Conservation (phyloP, 2,113 vertebrate genomes). For the Thunnus maccoyii region DNA sequence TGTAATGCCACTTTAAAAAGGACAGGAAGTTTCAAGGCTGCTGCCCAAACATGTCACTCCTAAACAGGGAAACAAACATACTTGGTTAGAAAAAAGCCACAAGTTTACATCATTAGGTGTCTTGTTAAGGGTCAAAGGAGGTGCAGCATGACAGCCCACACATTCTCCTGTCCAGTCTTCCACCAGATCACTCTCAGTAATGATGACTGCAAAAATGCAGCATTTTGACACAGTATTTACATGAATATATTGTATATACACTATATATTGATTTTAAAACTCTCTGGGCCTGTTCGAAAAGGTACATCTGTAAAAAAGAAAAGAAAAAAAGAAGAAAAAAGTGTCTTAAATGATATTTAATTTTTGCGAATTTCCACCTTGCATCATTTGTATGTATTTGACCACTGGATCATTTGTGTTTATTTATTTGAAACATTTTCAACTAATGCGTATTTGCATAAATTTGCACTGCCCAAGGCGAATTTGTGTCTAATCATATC, state of each 20-base stretch:
- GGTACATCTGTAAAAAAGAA: too few species aligned
- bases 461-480: too few species aligned
- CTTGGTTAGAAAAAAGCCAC: not conserved
- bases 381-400: too few species aligned
- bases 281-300: not conserved
- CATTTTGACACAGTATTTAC: not conserved
- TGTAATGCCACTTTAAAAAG: not conserved
- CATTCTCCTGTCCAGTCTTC: slow-evolving; percentile 11
- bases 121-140: slow-evolving; percentile 19
- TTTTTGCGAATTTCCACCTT: too few species aligned
- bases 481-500: too few species aligned
- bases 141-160: slow-evolving; percentile 22
- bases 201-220: slow-evolving; percentile 1
- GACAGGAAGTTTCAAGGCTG: not conserved
- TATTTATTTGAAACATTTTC: too few species aligned
- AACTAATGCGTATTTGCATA: too few species aligned
- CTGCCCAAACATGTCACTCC: not conserved
- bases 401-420: too few species aligned
- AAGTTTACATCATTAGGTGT: slow-evolving; percentile 23
- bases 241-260: too few species aligned
- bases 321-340: too few species aligned
- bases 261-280: not conserved
- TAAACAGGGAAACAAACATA: not conserved
- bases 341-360: not conserved
- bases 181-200: slow-evolving; percentile 23